phyloP scores from a whole-genome alignment of 2,888 invertebrate genomes.

The Tenodera sinensis region DNA sequence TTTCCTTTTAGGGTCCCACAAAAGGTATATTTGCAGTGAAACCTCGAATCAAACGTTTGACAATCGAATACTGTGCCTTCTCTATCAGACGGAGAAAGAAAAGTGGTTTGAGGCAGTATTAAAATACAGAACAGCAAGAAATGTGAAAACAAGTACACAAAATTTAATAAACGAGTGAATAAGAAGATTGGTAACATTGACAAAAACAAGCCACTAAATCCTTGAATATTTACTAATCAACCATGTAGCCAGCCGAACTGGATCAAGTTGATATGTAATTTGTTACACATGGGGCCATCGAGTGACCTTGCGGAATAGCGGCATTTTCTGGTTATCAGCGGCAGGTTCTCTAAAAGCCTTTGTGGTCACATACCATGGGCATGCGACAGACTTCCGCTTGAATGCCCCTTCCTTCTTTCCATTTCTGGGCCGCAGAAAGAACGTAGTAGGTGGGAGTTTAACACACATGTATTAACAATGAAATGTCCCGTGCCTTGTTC shows the following conservation, averaged over 20 bases:
- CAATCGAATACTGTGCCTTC: no score
- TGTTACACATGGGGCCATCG: not conserved
- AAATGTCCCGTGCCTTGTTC: not conserved
- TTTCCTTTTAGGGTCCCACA: no score
- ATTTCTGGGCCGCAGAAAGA: not conserved
- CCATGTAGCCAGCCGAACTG: not conserved
- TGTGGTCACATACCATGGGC: not conserved
- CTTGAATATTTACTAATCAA: not conserved
- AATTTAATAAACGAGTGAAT: no score
- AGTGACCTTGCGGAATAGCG: not conserved
- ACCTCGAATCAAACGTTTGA: no score
- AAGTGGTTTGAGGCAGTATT: no score
- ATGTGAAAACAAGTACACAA: no score
- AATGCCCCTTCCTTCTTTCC: not conserved
- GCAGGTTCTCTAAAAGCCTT: not conserved
- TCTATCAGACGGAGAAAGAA: no score
- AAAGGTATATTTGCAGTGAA: no score
- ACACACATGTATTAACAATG: not conserved
- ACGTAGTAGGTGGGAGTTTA: not conserved
- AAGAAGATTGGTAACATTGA: no score
- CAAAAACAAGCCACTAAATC: no score
- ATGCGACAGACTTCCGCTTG: not conserved
- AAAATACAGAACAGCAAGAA: no score
- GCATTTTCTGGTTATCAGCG: not conserved
- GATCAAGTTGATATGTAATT: not conserved